These are phyloP conservation scores for Drosophila testacea DNA, from an alignment of 2,888 invertebrate genomes.

Conservation along the genomic window DNA sequence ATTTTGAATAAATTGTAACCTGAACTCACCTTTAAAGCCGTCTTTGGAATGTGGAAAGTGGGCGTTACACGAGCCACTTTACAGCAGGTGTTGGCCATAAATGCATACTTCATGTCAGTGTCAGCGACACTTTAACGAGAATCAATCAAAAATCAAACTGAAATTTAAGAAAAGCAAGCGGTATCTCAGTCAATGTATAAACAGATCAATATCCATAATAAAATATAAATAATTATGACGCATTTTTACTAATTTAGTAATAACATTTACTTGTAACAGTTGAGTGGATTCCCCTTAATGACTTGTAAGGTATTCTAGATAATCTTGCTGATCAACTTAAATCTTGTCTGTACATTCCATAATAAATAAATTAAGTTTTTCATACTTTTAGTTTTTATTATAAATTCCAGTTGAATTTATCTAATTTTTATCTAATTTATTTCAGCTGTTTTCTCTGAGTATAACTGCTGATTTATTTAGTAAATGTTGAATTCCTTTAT, in stretches of 20 bases:
- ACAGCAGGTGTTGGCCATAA: slow-evolving; percentile 46
- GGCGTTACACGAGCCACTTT: slow-evolving; percentile 37
- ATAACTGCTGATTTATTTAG: too few species aligned
- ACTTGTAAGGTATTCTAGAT: not conserved
- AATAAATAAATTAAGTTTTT: too few species aligned
- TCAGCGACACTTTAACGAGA: slow-evolving; percentile 41
- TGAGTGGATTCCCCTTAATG: not conserved
- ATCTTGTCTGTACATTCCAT: too few species aligned
- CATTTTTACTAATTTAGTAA: too few species aligned
- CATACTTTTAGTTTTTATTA: too few species aligned
- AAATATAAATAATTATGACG: not conserved
- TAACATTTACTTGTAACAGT: too few species aligned
- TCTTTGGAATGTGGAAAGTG: slow-evolving; percentile 26
- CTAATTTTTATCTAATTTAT: too few species aligned
- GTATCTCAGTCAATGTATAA: not conserved
- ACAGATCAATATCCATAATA: not conserved
- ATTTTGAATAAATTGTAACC: slow-evolving; percentile 41
- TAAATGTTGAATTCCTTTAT: not conserved
- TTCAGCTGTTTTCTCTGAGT: too few species aligned
- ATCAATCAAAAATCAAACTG: slow-evolving; percentile 38
- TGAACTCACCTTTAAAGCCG: slow-evolving; percentile 22
- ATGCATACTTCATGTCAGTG: slow-evolving; percentile 16
- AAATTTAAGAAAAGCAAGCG: not conserved
- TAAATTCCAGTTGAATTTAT: too few species aligned
- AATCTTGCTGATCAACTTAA: not conserved